Base-by-base conservation (phyloP, 2,113 vertebrate species). In the Myiagra hebetior region DNA sequence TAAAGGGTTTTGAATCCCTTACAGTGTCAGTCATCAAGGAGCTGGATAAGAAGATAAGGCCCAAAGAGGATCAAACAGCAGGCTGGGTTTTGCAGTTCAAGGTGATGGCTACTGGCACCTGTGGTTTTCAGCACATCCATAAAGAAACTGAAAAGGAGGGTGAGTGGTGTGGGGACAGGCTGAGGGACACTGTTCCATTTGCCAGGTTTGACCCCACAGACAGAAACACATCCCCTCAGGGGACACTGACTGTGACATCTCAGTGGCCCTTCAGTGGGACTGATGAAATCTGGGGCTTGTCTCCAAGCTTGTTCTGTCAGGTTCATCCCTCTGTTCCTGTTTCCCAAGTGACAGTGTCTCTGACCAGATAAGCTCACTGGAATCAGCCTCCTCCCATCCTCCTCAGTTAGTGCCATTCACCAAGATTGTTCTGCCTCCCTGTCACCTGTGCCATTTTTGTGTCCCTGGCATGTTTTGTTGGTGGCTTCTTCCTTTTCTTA, bases 241-340 rank as follows among this genome's bases (percentile, higher is more conserved):
- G 31, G 26, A 62, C 24, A 57, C 9, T 0, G 11, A 10, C 4
- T 46, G 20, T 19, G 23, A 12, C 33, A 55, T 15, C 22, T 33
- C 18, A 1, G 1, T 1, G 19, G 8, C 8, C 26, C 31, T 15
- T 42, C n/a, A 17, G 13, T 3, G 14, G 33, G 6, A 18, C 22
- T 37, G 41, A 21, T 8, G 26, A 44, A 30, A 3, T n/a, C 1
- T 39, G 11, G 21, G 35, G 5, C 6, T 0, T 42, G 9, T 62
- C 18, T 63, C 37, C 44, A 23, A 26, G 17, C 7, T 77, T 44
- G 6, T 24, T 33, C 55, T 39, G 26, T 37, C 6, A 5, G 17
- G 41, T n/a, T 22, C 17, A 6, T 41, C 14, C 11, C 20, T 44
- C 39, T 52, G 9, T 9, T 53, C 63, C n/a, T 9, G 18, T 47